Evolutionary conservation across 2,888 invertebrate genomes (phyloP), one percentile per base, ranked within the genome.

Genomic region (Drosophila cyrtoloma): DNA sequence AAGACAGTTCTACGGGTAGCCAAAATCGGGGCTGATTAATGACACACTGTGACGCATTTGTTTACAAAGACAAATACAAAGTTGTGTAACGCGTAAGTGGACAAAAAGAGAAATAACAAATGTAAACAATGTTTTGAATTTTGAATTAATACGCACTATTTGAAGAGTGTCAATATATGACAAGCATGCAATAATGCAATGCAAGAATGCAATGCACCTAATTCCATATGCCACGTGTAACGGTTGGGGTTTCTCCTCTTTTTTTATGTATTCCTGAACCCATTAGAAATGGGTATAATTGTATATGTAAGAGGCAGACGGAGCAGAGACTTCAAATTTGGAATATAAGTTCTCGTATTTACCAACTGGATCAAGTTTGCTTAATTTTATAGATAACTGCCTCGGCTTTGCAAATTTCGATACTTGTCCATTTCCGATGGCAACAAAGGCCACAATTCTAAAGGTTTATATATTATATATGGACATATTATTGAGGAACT

Each of bases 91-190:
- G 22, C 44, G 35, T 12, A 60, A 39, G 22, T 44, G 12, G 22
- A 22, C 5, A 22, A 44, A 7, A 44, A 44, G 22, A 6, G 12
- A 22, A 22, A 14, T 53, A 33, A 10, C 58, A 26, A 16, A 26
- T 12, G 22, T 37, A 37, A 57, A 42, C 37, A 30, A 12, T 39
- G 30, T 16, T 47, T 30, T 39, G 26, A 16, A 19, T 14, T 55
- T 16, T 19, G 0, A 55, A 51, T 32, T 30, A 47, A 50, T 67
- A 42, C 56, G 80, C 81, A 77, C 58, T 55, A 55, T 51, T 37
- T 30, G 35, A 42, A 30, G 56, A 66, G 79, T 44, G 39, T 75
- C 71, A 74, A 74, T 53, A 72, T 71, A 78, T 77, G 83, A 74
- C 73, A 79, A 68, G 68, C 28, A 33, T 7, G 22, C n/a, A 14